A percentile compares a stretch with the other conserved stretches of the same genome.
These are phyloP conservation scores for Melierax canorus DNA, from an alignment of 2,113 vertebrate genomes.

Conservation along the genomic window DNA sequence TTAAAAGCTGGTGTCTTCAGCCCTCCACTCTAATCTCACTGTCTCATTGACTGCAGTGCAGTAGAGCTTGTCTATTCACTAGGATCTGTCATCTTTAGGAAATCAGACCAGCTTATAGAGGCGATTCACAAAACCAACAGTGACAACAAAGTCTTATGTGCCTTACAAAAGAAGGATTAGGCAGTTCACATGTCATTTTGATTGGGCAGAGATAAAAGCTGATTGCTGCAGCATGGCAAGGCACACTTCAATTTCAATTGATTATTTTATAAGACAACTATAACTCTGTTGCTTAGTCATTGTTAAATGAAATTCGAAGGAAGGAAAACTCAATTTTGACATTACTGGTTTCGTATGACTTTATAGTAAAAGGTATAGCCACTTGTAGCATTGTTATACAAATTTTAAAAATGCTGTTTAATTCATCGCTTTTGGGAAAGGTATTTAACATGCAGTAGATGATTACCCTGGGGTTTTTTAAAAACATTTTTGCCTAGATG, in stretches of 20 bases:
- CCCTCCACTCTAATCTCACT: slow-evolving; percentile 77
- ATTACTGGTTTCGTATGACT: not conserved
- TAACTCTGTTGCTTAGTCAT: slow-evolving; percentile 69
- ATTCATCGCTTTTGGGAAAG: not conserved
- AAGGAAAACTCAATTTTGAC: slow-evolving; percentile 50
- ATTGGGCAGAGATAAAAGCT: slow-evolving; percentile 91
- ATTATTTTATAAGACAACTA: slow-evolving; percentile 80
- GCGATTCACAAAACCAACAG: slow-evolving; percentile 90
- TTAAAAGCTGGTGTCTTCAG: slow-evolving; percentile 79
- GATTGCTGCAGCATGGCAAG: slow-evolving; percentile 83
- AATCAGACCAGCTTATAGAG: slow-evolving; percentile 89
- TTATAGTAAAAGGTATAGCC: not conserved
- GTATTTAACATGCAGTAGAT: not conserved
- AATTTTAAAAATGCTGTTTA: not conserved
- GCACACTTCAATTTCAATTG: slow-evolving; percentile 81
- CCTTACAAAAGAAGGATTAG: slow-evolving; percentile 91
- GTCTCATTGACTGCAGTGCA: slow-evolving; percentile 66
- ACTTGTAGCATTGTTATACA: not conserved
- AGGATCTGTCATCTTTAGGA: slow-evolving; percentile 86
- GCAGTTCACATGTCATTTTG: slow-evolving; percentile 88
- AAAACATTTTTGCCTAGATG: not conserved
- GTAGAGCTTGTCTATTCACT: slow-evolving; percentile 71
- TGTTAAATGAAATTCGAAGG: slow-evolving; percentile 50
- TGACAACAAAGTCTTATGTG: slow-evolving; percentile 86
- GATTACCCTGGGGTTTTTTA: not conserved